Evolutionary conservation across 2,113 vertebrate genomes (phyloP), one percentile per base, ranked within the genome.

Genomic region (Callipepla californica): DNA sequence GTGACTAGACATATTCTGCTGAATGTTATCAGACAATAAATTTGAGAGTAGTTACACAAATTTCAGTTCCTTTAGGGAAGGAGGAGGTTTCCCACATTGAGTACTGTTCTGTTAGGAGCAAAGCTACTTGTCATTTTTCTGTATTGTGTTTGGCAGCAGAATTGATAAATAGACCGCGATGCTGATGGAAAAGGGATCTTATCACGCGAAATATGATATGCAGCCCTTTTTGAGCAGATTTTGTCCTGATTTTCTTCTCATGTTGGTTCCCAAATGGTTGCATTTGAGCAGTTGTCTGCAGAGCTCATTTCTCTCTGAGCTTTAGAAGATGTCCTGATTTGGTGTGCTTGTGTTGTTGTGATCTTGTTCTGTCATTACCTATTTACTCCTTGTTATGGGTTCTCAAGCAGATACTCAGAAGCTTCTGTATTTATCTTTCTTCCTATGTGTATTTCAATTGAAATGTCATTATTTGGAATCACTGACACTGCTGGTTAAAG

Each of bases 401-500:
- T 62, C 81, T 90, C 23, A 57, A 80, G 82, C 36, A 73, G 85
- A 70, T 79, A n/a, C 51, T 85, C 69, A 68, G 55, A 51, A 67
- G 77, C 69, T 72, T 50, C 65, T 77, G 48, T 90, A 87, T 90
- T 95, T 95, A 87, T 97, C 95, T 96, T 42, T 20, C 70, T 48
- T 59, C 50, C 94, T 42, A 50, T 26, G 45, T 87, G 83, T 36
- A 44, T 95, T 94, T 92, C 90, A 93, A 55, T 95, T 78, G 87
- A 95, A 97, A 92, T 78, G 91, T 85, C 95, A 34, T 95, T 95
- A 92, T 95, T 94, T 94, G 96, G 80, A 92, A 48, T 93, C 92
- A 48, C 81, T 81, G 92, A 69, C 75, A 44, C 85, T n/a, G 85
- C 82, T 82, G 90, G 83, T 92, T 78, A 90, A 89, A 96, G 96